Conservation (phyloP, 2,797 vertebrate species). For the Pelochelys cantorii region DNA sequence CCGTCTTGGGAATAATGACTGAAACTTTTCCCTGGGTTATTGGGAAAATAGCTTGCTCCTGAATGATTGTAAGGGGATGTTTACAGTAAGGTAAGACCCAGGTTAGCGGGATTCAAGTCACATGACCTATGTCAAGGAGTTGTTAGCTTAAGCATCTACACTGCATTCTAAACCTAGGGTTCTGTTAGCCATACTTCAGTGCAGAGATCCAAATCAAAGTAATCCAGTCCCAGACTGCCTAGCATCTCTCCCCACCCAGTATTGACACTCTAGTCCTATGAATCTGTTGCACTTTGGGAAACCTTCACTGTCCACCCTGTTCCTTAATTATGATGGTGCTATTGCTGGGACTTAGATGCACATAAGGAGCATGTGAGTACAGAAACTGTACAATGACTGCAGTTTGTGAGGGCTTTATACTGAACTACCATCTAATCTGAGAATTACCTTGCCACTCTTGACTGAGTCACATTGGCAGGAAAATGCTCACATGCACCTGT, state of each 20-base stretch:
- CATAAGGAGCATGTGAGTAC: background rate
- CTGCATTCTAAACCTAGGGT: background rate
- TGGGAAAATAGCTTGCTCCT: background rate
- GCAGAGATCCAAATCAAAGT: background rate
- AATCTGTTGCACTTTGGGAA: background rate
- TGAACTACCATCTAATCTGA: background rate
- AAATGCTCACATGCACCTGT: background rate
- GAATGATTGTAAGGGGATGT: conserved; percentile 6
- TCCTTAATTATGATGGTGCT: background rate
- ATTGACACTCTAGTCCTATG: background rate
- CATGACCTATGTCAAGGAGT: background rate
- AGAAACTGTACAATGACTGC: background rate
- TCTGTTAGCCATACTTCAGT: background rate
- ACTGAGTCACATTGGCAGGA: background rate
- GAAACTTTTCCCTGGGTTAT: background rate
- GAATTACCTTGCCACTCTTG: background rate
- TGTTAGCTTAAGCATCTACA: background rate
- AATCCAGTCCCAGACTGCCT: background rate
- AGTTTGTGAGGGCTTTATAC: background rate
- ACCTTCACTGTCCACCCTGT: background rate
- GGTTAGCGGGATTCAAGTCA: background rate
- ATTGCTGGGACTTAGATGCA: background rate
- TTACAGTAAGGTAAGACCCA: background rate
- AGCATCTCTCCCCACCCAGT: no score
- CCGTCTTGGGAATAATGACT: conserved; percentile 12